These are phyloP conservation scores for Drosophila auraria DNA, from an alignment of 1,140 invertebrate species.

Conservation along the genomic window DNA sequence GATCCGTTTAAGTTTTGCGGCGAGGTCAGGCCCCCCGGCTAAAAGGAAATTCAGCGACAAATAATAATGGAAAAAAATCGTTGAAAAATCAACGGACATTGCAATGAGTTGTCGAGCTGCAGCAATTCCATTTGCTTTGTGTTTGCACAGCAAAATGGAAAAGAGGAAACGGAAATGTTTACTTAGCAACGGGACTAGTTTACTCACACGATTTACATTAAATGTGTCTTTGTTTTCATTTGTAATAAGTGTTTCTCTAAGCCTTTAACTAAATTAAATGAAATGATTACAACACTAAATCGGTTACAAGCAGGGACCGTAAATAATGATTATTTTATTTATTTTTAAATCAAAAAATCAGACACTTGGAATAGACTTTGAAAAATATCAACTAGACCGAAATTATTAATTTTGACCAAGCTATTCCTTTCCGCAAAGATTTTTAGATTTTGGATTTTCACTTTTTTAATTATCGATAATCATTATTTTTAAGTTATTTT, in stretches of 20 bases:
- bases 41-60: constrained; percentile 34
- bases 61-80: constrained; percentile 44
- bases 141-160: constrained; percentile 25
- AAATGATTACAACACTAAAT: too few relatives aligned
- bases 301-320: too few relatives aligned
- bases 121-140: constrained; percentile 22
- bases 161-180: constrained; percentile 63
- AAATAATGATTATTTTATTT: too few relatives aligned
- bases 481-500: too few relatives aligned
- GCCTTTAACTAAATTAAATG: background rate
- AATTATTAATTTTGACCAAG: too few relatives aligned
- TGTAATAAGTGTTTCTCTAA: background rate
- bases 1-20: constrained; percentile 24
- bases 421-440: too few relatives aligned
- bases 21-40: background rate
- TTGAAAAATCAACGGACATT: constrained; percentile 28
- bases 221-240: background rate
- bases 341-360: too few relatives aligned
- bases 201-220: constrained; percentile 2
- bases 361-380: too few relatives aligned
- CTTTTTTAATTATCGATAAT: too few relatives aligned
- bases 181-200: constrained; percentile 15
- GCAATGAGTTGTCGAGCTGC: constrained; percentile 35
- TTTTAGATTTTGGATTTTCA: too few relatives aligned
- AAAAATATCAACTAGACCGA: too few relatives aligned